A percentile compares a stretch with the other conserved stretches of the same genome.
Evolutionary conservation across 2,797 vertebrate species (phyloP).

Genomic region (Hapalemur alaotrensis): DNA sequence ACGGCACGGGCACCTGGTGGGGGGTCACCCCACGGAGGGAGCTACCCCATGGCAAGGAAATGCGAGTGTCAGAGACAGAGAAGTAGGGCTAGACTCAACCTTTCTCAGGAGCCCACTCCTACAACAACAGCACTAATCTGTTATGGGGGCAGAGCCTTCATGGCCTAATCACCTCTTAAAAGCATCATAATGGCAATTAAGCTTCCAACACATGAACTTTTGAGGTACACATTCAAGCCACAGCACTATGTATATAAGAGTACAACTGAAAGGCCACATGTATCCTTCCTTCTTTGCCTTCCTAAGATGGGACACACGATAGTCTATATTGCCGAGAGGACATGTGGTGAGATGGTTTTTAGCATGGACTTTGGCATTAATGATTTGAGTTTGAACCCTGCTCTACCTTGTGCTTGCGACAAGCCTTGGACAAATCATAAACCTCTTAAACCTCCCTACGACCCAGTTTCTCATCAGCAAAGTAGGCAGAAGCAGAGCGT

Average conservation of each 20-base stretch:
- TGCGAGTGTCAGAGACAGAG: not conserved
- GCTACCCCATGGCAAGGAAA: not conserved
- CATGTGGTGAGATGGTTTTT: not conserved
- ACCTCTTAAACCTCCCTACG: not conserved
- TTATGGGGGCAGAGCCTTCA: not conserved
- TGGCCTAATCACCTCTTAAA: not conserved
- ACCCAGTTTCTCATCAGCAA: not conserved
- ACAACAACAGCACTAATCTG: not conserved
- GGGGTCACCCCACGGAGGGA: too few relatives aligned
- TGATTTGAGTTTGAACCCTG: not conserved
- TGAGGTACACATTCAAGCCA: not conserved
- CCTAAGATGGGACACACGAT: fast-evolving
- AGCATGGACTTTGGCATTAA: not conserved
- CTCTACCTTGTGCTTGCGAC: too few relatives aligned
- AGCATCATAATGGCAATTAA: not conserved
- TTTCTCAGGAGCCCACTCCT: not conserved
- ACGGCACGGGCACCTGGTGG: not conserved
- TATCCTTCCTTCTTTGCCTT: not conserved
- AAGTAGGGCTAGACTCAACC: not conserved
- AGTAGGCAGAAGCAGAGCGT: not conserved
- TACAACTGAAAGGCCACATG: fast-evolving
- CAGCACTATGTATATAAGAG: not conserved
- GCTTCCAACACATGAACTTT: not conserved
- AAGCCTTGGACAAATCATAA: not conserved
- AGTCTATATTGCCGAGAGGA: not conserved